Evolutionary conservation across 2,113 vertebrate genomes (phyloP).

Genomic region (Zosterops pallidus): DNA sequence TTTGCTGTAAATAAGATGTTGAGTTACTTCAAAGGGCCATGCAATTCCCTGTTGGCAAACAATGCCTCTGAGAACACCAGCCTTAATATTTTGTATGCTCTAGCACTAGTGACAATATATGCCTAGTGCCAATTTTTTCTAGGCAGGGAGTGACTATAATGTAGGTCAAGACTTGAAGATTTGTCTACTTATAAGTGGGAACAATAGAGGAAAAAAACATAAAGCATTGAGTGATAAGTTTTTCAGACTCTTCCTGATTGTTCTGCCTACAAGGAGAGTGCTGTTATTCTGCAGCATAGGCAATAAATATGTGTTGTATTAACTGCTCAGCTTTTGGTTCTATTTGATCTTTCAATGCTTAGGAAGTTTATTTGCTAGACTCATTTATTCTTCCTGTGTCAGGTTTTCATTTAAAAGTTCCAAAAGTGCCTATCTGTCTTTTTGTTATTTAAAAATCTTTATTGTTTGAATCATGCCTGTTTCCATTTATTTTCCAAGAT

Average conservation of each 20-base stretch:
- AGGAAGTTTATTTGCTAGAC: constrained; percentile 21
- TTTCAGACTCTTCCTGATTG: not conserved
- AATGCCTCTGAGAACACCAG: not conserved
- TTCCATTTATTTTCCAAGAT: constrained; percentile 42
- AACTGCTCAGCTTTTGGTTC: constrained; percentile 14
- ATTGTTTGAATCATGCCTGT: not conserved
- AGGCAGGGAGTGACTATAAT: not conserved
- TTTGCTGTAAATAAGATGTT: not conserved
- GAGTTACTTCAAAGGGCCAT: not conserved
- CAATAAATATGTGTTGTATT: constrained; percentile 19
- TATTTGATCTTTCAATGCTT: constrained; percentile 24
- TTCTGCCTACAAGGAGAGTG: not conserved
- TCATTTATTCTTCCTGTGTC: constrained; percentile 27
- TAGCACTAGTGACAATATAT: not conserved
- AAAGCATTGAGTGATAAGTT: not conserved
- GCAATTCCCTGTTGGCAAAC: not conserved
- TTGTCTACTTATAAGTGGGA: not conserved
- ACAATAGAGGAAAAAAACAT: not conserved
- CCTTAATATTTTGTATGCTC: not conserved
- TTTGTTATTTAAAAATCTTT: constrained; percentile 27
- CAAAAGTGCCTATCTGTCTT: not conserved
- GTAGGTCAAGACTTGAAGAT: not conserved
- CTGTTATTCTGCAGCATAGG: not conserved
- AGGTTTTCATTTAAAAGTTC: constrained; percentile 51
- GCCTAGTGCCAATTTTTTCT: not conserved